Evolutionary conservation across 2,888 invertebrate genomes (phyloP), one percentile per base, ranked within the genome.

Genomic region (Tanytarsus gracilentus): DNA sequence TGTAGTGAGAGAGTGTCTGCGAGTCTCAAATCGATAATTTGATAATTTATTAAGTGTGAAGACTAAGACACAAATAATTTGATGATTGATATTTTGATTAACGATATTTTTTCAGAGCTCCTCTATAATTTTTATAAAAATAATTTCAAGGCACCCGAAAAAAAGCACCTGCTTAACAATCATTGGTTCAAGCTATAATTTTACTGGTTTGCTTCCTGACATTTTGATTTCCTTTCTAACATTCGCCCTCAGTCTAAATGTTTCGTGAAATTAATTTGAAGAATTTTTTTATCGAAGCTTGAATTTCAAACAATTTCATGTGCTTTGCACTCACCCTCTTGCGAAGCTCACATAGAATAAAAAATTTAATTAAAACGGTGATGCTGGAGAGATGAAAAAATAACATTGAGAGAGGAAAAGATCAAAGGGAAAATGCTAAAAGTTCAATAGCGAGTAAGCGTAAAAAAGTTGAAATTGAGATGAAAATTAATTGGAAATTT

Each of bases 41-140:
- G 55, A 55, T 39, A 55, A 55, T 55, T 55, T 55, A 55, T 55
- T 26, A 39, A 40, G 55, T 55, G 55, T 40, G 55, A 55, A 55
- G 55, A 40, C 21, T 55, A 14, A 55, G 40, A 55, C 55, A 55
- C n/a, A 18, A 18, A 44, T 16, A 33, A 9, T 14, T 18, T 52
- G 30, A 8, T 29, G 14, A 14, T 14, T 33, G 33, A 16, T 39
- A 39, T 39, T 55, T 55, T 40, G 55, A 55, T 55, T 55, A 39
- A 55, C 55, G 55, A 55, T 55, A 39, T 36, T 14, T 36, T 16
- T 36, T 36, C 36, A 14, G 16, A 36, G 14, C 16, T 4, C n/a
- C 14, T 36, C n/a, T 36, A 36, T 36, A 36, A 36, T 36, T 36
- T 30, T 36, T 36, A 14, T n/a, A n/a, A n/a, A n/a, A n/a, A n/a